Evolutionary conservation across 1,140 invertebrate genomes (phyloP).

Genomic region (Trichogramma pretiosum): DNA sequence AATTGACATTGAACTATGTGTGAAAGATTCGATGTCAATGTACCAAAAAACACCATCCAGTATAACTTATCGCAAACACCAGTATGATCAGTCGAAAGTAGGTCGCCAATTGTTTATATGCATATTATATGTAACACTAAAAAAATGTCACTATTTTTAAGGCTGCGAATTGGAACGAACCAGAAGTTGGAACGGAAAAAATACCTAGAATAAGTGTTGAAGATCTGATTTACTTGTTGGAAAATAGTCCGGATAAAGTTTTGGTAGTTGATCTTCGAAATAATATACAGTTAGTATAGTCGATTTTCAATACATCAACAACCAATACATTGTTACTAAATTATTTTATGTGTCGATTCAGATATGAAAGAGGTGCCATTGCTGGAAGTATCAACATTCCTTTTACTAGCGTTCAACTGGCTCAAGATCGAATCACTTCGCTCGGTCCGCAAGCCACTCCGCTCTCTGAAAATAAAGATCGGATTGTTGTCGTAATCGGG

Average conservation of each 20-base stretch:
- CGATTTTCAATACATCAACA: not conserved
- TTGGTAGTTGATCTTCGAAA: slow-evolving; percentile 70
- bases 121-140: slow-evolving; percentile 15
- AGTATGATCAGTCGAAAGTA: slow-evolving; percentile 42
- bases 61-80: slow-evolving; percentile 75
- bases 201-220: slow-evolving; percentile 72
- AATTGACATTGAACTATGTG: slow-evolving; percentile 89
- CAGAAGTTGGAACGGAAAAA: slow-evolving; percentile 38
- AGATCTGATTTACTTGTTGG: slow-evolving; percentile 69
- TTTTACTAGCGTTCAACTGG: slow-evolving; percentile 64
- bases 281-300: slow-evolving; percentile 53
- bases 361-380: slow-evolving; percentile 66
- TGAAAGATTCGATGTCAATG: slow-evolving; percentile 79
- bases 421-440: slow-evolving; percentile 52
- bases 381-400: slow-evolving; percentile 79
- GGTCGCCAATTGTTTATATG: slow-evolving; percentile 6
- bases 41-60: slow-evolving; percentile 80
- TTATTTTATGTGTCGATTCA: slow-evolving; percentile 32
- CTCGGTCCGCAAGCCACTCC: slow-evolving; percentile 54
- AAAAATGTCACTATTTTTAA: slow-evolving; percentile 34
- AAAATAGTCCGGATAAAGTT: slow-evolving; percentile 56
- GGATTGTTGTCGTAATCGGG: slow-evolving; percentile 70
- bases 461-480: slow-evolving; percentile 51
- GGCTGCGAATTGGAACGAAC: slow-evolving; percentile 56
- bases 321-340: not conserved